Evolutionary conservation across 1,140 invertebrate genomes (phyloP).

Genomic region (Formica exsecta): DNA sequence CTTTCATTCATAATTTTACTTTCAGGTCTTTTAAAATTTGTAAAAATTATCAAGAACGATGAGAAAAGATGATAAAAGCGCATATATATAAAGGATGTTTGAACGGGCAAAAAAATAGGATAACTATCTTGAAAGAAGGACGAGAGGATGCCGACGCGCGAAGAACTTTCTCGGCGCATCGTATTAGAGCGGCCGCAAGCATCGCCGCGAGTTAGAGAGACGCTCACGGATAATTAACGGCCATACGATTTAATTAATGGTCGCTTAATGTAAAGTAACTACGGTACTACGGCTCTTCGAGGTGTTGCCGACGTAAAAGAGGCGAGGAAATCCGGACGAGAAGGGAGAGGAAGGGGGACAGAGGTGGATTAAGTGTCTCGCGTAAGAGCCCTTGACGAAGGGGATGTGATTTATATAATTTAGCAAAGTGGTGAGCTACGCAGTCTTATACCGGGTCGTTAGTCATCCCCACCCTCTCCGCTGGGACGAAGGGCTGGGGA

Average conservation of each 20-base stretch:
- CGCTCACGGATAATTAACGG: constrained; percentile 79
- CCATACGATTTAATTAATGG: constrained; percentile 81
- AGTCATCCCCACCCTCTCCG: constrained; percentile 48
- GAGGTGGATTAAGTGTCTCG: constrained; percentile 79
- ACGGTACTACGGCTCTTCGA: constrained; percentile 68
- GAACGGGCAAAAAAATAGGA: background rate
- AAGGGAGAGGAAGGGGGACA: constrained; percentile 58
- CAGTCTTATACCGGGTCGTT: constrained; percentile 77
- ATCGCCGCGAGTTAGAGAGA: constrained; percentile 72
- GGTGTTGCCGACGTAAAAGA: constrained; percentile 60
- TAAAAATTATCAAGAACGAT: background rate
- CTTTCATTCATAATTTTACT: background rate
- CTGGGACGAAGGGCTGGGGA: background rate
- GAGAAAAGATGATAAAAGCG: background rate
- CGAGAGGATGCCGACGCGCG: background rate
- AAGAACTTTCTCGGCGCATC: constrained; percentile 43
- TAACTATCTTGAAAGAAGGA: constrained; percentile 14
- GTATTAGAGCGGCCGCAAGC: constrained; percentile 48
- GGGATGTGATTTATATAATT: constrained; percentile 85
- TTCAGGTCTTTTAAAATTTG: background rate
- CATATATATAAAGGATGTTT: background rate
- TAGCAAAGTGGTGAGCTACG: constrained; percentile 83
- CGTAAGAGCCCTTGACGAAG: constrained; percentile 81
- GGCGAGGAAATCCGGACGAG: constrained; percentile 33
- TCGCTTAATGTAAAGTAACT: constrained; percentile 81